Base-by-base conservation (phyloP, 2,797 vertebrate genomes). In the Muscicapa striata region DNA sequence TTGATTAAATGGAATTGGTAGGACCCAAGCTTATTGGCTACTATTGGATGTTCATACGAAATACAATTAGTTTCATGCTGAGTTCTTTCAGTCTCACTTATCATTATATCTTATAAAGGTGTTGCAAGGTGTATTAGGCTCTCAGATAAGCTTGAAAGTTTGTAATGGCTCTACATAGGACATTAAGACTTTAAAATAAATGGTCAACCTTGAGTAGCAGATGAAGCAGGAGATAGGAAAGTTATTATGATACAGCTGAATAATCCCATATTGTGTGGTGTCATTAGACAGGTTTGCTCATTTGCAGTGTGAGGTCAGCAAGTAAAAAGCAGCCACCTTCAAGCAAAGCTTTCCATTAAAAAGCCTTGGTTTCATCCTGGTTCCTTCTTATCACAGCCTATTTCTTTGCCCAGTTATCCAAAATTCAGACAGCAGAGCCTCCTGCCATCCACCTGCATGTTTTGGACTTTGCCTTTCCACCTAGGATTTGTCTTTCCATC, bases 151-250 rank as follows among this genome's bases (percentile, higher is more conserved):
- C 74, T 67, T 91, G 84, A 74, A 94, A 72, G 49, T 94, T 90
- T 82, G n/a, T 73, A 93, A 91, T 78, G 93, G 48, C 13, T 49
- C 19, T 80, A 58, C 32, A 36, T 34, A 85, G 88, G 66, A 76
- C 70, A 87, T 69, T 91, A 79, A 68, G 46, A 59, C 27, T 94
- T 79, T 40, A 76, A 93, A 93, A 92, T 88, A 92, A 90, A 86
- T 77, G 70, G 58, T 13, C 86, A 94, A 95, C 86, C 88, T 93
- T 96, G 84, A 96, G 38, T 57, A 91, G 54, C n/a, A 96, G 89
- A 89, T 92, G 95, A 96, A 87, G 84, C 70, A 94, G 67, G 57
- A 77, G 84, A 87, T 21, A 79, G 22, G 51, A 92, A 91, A 79
- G 78, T 84, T 70, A 76, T 76, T 70, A 59, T 13, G 59, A 76